Evolutionary conservation across 2,888 invertebrate species (phyloP), one percentile per base, ranked within the genome.

Genomic region (Linyphia triangularis): DNA sequence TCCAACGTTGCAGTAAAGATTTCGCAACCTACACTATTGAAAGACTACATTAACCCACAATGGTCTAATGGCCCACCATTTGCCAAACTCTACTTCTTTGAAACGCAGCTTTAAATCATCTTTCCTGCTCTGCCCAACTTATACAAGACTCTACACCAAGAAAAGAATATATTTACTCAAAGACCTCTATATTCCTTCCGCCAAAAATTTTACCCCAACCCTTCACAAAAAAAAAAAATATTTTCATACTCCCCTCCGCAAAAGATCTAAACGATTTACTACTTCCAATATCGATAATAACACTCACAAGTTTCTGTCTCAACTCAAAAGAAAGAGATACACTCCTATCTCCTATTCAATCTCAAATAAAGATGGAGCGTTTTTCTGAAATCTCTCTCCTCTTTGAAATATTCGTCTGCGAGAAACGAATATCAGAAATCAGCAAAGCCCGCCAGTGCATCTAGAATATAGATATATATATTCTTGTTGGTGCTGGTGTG

Each of bases 231-330:
- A n/a, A 0, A 51, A 40, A 51, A 51, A 51, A 51, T 51, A 51
- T 51, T 51, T 51, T 51, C 51, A 51, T n/a, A n/a, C n/a, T n/a
- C n/a, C n/a, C n/a, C n/a, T 51, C 51, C n/a, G 3, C 51, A 51
- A 13, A 51, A 51, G 51, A n/a, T 24, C 26, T 16, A 6, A 51
- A 43, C 70, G 43, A 70, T 70, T 70, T 51, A 51, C 70, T 40
- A 24, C 43, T 13, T 37, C 30, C 43, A 43, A 70, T 70, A 70
- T 43, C 70, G 70, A 51, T 70, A 70, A 43, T 28, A 51, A 13
- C 43, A 43, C 43, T 43, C 33, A 79, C 79, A 30, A 61, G 79
- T 79, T 79, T 69, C 79, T 28, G 24, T 22, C 33, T 30, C 57
- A 61, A 65, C 40, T 43, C 30, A 24, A 43, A 28, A 65, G 43